A percentile compares a stretch with the other conserved stretches of the same genome.
Evolutionary conservation across 2,797 vertebrate species (phyloP).

Genomic region (Enteromius unitaeniatus): DNA sequence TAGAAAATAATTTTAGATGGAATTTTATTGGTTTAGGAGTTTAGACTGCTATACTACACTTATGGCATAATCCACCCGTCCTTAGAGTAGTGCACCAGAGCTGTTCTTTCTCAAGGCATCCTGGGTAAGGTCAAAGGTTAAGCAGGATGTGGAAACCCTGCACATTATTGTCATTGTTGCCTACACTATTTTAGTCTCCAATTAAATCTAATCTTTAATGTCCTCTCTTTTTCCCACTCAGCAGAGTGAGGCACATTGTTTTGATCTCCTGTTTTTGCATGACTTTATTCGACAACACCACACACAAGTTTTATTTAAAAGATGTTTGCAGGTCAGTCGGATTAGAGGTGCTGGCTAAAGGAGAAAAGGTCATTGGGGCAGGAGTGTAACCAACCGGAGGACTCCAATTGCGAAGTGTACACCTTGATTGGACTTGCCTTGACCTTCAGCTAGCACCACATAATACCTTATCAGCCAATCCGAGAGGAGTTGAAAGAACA

Average conservation of each 20-base stretch:
- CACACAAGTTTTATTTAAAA: constrained; percentile 45
- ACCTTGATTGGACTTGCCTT: constrained; percentile 21
- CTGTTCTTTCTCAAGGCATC: constrained; percentile 33
- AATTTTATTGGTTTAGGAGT: constrained; percentile 1
- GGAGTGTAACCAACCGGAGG: constrained; percentile 48
- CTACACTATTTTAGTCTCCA: constrained; percentile 36
- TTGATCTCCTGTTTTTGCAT: constrained; percentile 21
- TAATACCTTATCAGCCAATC: constrained; percentile 30
- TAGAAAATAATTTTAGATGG: not conserved
- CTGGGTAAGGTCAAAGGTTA: constrained; percentile 42
- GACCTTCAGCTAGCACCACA: not conserved
- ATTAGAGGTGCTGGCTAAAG: constrained; percentile 73
- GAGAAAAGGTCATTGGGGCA: constrained; percentile 59
- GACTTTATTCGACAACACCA: constrained; percentile 1
- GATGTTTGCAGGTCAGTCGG: constrained; percentile 68
- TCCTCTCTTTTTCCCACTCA: not conserved
- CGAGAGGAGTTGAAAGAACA: constrained; percentile 29
- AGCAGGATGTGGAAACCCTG: constrained; percentile 54
- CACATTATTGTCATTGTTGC: constrained; percentile 45
- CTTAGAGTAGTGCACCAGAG: not conserved
- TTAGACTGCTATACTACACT: not conserved
- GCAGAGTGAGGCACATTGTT: not conserved
- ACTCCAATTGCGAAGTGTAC: not conserved
- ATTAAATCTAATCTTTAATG: constrained; percentile 11
- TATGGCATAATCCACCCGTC: not conserved